Evolutionary conservation across 2,797 vertebrate genomes (phyloP).

Genomic region (Moxostoma hubbsi): DNA sequence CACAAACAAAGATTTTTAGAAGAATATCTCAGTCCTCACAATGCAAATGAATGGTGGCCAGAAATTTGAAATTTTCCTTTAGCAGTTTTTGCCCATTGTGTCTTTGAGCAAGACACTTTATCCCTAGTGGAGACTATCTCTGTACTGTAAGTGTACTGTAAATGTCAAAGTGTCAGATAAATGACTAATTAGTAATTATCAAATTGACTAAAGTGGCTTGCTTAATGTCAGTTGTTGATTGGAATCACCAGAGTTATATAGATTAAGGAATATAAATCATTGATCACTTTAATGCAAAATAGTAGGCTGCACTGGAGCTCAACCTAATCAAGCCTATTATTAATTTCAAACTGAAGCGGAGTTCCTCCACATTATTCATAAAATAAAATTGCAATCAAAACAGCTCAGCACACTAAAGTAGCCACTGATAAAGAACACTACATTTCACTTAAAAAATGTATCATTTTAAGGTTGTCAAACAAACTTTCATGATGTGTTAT

Average conservation of each 20-base stretch:
- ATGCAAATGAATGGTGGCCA: no score
- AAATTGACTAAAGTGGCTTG: background rate
- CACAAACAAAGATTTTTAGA: no score
- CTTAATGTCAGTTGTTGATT: conserved; percentile 7
- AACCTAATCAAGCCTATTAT: background rate
- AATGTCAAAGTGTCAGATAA: conserved; percentile 2
- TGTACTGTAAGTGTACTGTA: background rate
- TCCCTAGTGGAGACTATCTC: background rate
- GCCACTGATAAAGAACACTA: background rate
- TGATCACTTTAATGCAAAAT: conserved; percentile 7
- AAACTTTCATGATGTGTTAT: background rate
- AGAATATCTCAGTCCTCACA: no score
- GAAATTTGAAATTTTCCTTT: no score
- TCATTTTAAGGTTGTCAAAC: background rate
- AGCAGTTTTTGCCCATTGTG: background rate
- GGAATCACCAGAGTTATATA: background rate
- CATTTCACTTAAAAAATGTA: background rate
- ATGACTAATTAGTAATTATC: background rate
- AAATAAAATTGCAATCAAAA: background rate
- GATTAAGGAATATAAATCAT: background rate
- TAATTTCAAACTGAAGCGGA: background rate
- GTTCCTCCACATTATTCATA: background rate
- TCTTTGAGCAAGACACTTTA: background rate
- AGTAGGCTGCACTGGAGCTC: background rate
- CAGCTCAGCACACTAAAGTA: background rate